Percentiles rank a stretch among this genome's conserved stretches.
These are phyloP conservation scores for Amphipoea lucens DNA, from an alignment of 2,888 invertebrate genomes.

Conservation along the genomic window DNA sequence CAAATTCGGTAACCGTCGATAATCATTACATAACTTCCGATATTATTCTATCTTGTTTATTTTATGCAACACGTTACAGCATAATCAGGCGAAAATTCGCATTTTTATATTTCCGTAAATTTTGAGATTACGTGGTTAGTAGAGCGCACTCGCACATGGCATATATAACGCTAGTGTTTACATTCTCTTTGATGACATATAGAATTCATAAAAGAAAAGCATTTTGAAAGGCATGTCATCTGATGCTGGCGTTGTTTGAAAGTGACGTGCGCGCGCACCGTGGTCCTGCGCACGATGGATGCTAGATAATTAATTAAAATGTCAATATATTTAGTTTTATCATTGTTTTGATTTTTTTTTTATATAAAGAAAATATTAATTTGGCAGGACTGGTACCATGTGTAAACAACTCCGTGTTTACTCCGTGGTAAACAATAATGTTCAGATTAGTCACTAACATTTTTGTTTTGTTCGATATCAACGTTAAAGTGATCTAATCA, in stretches of 20 bases:
- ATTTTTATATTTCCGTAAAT: conserved; percentile 49
- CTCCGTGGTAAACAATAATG: background rate
- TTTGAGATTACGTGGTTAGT: conserved; percentile 34
- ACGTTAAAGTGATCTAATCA: background rate
- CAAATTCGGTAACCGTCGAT: conserved; percentile 78
- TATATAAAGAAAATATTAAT: background rate
- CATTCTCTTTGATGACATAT: conserved; percentile 3
- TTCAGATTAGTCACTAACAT: background rate
- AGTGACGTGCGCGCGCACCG: conserved; percentile 17
- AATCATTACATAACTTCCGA: conserved; percentile 82
- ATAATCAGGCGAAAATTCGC: conserved; percentile 59
- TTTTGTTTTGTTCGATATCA: background rate
- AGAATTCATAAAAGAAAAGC: conserved; percentile 34
- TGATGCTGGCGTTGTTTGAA: conserved; percentile 41
- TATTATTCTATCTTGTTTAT: conserved; percentile 76
- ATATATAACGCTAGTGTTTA: too few relatives aligned
- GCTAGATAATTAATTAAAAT: background rate
- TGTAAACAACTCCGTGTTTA: background rate
- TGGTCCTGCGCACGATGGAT: conserved; percentile 5
- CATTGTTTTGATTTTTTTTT: too few relatives aligned
- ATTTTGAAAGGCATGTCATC: conserved; percentile 29
- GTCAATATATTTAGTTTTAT: background rate
- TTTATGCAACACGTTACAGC: conserved; percentile 78
- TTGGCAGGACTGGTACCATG: too few relatives aligned
- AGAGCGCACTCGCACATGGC: conserved; percentile 23